Percentiles rank a stretch among this genome's conserved stretches.
These are phyloP conservation scores for Otolemur garnettii DNA, from an alignment of 2,113 vertebrate species.

Conservation along the genomic window DNA sequence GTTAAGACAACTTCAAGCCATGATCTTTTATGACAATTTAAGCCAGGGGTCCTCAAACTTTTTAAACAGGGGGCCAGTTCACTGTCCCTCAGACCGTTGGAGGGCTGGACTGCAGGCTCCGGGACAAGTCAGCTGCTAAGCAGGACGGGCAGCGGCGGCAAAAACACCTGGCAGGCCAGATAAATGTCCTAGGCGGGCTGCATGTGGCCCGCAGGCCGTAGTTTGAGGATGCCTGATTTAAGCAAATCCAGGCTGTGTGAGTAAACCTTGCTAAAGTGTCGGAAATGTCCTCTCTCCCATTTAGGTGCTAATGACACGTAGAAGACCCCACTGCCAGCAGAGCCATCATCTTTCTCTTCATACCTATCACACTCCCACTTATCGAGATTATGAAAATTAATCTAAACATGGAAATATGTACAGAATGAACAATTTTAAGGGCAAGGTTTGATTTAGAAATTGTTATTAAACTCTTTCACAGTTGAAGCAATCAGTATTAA, in stretches of 20 bases:
- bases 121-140: no score
- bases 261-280: neutral
- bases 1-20: neutral
- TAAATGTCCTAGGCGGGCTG: no score
- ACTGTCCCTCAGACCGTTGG: no score
- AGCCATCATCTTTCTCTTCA: neutral
- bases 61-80: no score
- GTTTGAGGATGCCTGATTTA: neutral
- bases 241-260: neutral
- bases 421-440: conserved; percentile 44
- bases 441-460: conserved; percentile 19
- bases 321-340: neutral
- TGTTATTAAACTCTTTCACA: conserved; percentile 43
- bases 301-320: conserved; percentile 13
- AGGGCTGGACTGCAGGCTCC: no score
- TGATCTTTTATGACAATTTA: neutral
- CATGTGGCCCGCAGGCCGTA: no score
- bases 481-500: conserved; percentile 31
- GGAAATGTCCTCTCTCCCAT: conserved; percentile 1
- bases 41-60: neutral
- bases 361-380: neutral
- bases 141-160: no score
- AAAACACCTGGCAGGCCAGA: no score
- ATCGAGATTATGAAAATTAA: conserved; percentile 34
- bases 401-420: neutral